A percentile compares a stretch with the other conserved stretches of the same genome.
These are phyloP conservation scores for Circaetus cinerascens DNA, from an alignment of 2,113 vertebrate genomes.

Conservation along the genomic window DNA sequence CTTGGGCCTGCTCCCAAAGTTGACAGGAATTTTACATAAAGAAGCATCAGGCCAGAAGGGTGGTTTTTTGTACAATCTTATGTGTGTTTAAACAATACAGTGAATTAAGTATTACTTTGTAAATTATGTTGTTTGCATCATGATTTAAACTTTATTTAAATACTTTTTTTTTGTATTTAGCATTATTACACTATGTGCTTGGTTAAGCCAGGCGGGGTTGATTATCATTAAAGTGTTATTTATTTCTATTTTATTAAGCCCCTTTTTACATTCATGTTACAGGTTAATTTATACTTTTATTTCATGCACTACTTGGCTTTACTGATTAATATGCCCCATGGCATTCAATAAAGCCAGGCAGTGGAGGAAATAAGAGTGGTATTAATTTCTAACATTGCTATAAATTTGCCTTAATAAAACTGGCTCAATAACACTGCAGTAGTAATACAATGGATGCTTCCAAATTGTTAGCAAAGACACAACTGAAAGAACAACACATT, in stretches of 20 bases:
- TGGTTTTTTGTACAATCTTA: not conserved
- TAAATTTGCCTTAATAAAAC: constrained; percentile 85
- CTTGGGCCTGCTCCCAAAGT: not conserved
- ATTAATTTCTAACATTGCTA: constrained; percentile 86
- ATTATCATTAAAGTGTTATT: constrained; percentile 83
- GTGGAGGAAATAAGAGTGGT: constrained; percentile 81
- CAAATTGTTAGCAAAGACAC: constrained; percentile 75
- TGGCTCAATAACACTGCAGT: constrained; percentile 74
- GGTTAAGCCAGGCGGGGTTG: constrained; percentile 70
- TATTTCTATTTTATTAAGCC: constrained; percentile 83
- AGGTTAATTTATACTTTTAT: constrained; percentile 87
- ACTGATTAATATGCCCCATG: constrained; percentile 86
- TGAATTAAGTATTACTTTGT: constrained; percentile 1
- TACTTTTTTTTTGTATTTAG: constrained; percentile 49
- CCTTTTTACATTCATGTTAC: constrained; percentile 81
- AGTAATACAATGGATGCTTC: constrained; percentile 76
- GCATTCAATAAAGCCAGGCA: constrained; percentile 84
- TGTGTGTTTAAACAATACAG: not conserved
- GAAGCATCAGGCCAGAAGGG: not conserved
- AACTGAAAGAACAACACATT: constrained; percentile 54
- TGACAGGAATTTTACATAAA: not conserved
- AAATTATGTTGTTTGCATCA: constrained; percentile 7
- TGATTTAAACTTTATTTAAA: constrained; percentile 64
- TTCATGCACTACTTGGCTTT: constrained; percentile 85
- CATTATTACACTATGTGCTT: constrained; percentile 69